Percentiles rank a stretch among this genome's conserved stretches.
Evolutionary conservation across 1,140 invertebrate species (phyloP).

Genomic region (Pemphigus obesinymphae): DNA sequence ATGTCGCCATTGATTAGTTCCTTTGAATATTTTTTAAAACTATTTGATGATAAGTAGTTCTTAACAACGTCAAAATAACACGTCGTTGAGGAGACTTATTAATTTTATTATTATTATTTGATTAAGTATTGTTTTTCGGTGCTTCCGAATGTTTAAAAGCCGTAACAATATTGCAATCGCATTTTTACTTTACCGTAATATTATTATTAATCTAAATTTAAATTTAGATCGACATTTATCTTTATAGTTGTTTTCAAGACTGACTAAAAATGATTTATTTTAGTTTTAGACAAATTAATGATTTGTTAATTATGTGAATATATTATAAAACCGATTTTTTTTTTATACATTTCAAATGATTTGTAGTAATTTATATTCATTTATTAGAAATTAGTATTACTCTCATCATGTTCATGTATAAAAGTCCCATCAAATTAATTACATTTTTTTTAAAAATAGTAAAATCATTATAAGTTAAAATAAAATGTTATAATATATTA

Average conservation of each 20-base stretch:
- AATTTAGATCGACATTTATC: not conserved
- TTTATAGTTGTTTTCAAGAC: slow-evolving; percentile 19
- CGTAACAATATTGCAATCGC: not conserved
- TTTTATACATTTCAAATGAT: not conserved
- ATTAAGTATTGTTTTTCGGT: slow-evolving; percentile 3
- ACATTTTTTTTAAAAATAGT: not conserved
- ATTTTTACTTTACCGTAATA: slow-evolving; percentile 18
- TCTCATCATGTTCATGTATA: not conserved
- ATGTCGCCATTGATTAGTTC: slow-evolving; percentile 24
- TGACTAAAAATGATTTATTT: slow-evolving; percentile 8
- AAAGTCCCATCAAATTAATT: not conserved
- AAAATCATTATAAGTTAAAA: not conserved
- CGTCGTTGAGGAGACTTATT: not conserved
- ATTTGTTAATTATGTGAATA: not conserved
- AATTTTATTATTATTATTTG: not conserved
- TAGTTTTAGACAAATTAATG: not conserved
- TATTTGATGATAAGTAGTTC: not conserved
- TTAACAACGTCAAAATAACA: not conserved
- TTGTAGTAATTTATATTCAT: not conserved
- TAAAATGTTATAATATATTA: not conserved
- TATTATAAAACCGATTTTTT: not conserved
- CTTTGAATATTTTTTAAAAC: not conserved
- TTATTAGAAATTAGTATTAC: not conserved
- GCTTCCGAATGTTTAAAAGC: not conserved
- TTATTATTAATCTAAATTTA: not conserved